phyloP scores from a whole-genome alignment of 2,113 vertebrate species.

The Paramisgurnus dabryanus region DNA sequence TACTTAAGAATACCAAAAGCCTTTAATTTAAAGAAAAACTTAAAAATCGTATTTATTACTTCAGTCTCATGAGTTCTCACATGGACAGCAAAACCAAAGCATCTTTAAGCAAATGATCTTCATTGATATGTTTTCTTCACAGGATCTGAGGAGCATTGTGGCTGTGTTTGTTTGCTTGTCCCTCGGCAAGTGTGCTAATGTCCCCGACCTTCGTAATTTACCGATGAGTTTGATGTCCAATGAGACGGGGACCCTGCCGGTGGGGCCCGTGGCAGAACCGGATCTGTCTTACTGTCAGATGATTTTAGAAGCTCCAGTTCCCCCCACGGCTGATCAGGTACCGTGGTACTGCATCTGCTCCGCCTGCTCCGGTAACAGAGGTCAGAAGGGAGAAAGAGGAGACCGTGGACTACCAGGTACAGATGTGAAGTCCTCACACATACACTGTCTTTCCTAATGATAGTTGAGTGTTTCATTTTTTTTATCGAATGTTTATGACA shows the following conservation, averaged over 20 bases:
- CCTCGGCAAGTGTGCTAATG: not conserved
- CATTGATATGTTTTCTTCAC: not conserved
- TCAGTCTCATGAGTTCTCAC: too few species aligned
- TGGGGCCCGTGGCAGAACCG: not conserved
- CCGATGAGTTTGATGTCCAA: not conserved
- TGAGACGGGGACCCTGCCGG: not conserved
- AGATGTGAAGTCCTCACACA: not conserved
- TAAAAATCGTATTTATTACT: too few species aligned
- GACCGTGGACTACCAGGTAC: conserved; percentile 66
- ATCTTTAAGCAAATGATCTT: not conserved
- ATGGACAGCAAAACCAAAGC: too few species aligned
- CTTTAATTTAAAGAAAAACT: too few species aligned
- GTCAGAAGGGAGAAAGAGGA: conserved; percentile 66
- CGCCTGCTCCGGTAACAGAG: conserved; percentile 56
- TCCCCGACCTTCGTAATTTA: not conserved
- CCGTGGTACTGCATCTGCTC: conserved; percentile 71
- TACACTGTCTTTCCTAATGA: not conserved
- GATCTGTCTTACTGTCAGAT: conserved; percentile 58
- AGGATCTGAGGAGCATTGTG: not conserved
- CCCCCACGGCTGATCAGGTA: conserved; percentile 50
- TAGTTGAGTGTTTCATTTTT: not conserved
- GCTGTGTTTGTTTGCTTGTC: conserved; percentile 2
- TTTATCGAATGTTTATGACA: conserved; percentile 43
- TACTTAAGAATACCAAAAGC: too few species aligned
- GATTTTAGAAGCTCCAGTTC: conserved; percentile 46